Percentiles rank a stretch among this genome's conserved stretches.
These are phyloP conservation scores for Pyrgilauda ruficollis DNA, from an alignment of 2,113 vertebrate species.

Conservation along the genomic window DNA sequence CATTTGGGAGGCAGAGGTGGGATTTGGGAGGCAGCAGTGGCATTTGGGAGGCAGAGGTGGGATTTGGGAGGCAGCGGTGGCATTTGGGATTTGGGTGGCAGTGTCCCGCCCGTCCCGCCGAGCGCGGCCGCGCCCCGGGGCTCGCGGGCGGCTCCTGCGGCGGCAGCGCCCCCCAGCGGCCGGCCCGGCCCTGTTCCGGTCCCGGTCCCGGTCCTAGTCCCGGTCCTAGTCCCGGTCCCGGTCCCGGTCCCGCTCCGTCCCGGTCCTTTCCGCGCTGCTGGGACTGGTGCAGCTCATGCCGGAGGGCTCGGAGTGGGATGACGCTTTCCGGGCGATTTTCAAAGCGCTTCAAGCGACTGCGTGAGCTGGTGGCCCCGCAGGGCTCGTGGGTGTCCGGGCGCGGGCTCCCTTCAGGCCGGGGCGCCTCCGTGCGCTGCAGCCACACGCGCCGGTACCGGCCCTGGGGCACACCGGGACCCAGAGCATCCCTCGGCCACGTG, in stretches of 20 bases:
- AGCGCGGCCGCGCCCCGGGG: neutral
- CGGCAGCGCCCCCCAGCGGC: neutral
- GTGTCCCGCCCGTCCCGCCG: neutral
- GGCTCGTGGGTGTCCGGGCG: accelerated
- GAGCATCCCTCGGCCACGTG: accelerated
- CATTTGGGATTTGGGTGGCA: neutral
- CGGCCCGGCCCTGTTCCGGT: too few species aligned
- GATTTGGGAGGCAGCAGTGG: neutral
- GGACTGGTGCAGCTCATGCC: accelerated
- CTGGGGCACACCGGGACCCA: accelerated
- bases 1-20: too few species aligned
- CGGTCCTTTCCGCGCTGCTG: neutral
- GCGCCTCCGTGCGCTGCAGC: neutral
- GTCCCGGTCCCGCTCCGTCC: neutral
- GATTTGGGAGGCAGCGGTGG: neutral
- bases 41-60: too few species aligned
- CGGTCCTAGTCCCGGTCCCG: neutral
- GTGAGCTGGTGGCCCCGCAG: neutral
- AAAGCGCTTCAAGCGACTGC: neutral
- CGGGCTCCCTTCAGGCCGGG: neutral
- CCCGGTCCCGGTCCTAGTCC: too few species aligned
- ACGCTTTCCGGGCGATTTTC: neutral
- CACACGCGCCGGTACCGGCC: accelerated
- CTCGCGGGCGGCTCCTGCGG: neutral
- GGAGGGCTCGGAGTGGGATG: accelerated